Base-by-base conservation (phyloP, 2,888 invertebrate species). In the Drymonia ruficornis region DNA sequence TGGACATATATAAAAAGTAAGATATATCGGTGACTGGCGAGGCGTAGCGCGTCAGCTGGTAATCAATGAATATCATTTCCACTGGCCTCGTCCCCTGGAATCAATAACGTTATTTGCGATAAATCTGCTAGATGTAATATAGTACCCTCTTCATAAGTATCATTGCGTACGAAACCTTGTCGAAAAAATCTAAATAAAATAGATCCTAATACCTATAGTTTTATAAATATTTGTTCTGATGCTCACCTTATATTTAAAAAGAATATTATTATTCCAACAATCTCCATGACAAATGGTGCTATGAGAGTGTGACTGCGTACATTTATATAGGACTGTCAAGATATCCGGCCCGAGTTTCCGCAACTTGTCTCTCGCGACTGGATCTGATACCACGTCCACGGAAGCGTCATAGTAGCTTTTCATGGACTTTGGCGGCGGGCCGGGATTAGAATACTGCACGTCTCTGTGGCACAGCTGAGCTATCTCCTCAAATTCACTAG, bases 221-320 rank as follows among this genome's bases (percentile, higher is more conserved):
- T n/a, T 8, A 31, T 31, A 31, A 31, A 36, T 36, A 36, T n/a
- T 36, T n/a, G n/a, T n/a, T 5, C 5, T 5, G 7, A 36, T 36
- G n/a, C 61, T 75, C 71, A 87, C 89, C 77, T 76, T 70, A 65
- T 84, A 78, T 68, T 83, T 84, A 55, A 76, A 87, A 4, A 83
- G 15, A 44, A 83, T 74, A 55, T 89, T 89, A 63, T 86, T 88
- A 57, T 75, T 84, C 89, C 88, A 89, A 67, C 83, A 84, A 61
- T 89, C 87, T n/a, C 80, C 85, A 51, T 89, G 89, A 66, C 89
- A 87, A 66, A 89, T 76, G 38, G 73, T 68, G 50, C 81, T 80
- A 51, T 83, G 79, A 16, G 66, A 53, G 45, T 70, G 67, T 28
- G 78, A 68, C 54, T 67, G 72, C 11, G 82, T 78, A 59, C 82